Percentiles rank a stretch among this genome's conserved stretches.
phyloP scores from a whole-genome alignment of 2,113 vertebrate species.

The Stomatorhinus ivindoensis region DNA sequence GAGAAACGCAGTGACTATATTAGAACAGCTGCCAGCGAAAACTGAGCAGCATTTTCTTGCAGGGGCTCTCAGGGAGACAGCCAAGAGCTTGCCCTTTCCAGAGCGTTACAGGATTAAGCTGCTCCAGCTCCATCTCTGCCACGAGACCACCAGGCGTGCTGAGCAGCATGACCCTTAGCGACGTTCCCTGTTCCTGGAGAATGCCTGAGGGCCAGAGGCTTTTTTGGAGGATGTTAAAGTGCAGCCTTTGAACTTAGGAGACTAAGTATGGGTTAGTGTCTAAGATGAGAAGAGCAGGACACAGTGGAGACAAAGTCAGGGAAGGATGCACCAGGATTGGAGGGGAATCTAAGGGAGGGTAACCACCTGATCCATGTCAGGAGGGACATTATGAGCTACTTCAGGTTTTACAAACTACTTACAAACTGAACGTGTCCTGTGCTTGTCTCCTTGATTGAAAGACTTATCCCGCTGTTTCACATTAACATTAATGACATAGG shows the following conservation, averaged over 20 bases:
- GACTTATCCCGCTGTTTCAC: too few species aligned
- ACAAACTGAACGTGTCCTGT: too few species aligned
- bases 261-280: background rate
- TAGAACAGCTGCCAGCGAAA: background rate
- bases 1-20: background rate
- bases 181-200: background rate
- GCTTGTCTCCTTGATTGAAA: too few species aligned
- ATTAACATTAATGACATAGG: too few species aligned
- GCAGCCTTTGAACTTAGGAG: background rate
- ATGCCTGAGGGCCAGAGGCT: background rate
- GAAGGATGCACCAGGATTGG: background rate
- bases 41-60: background rate
- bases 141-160: background rate
- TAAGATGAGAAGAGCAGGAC: background rate
- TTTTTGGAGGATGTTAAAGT: background rate
- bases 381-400: too few species aligned
- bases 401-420: too few species aligned
- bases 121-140: background rate
- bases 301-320: background rate
- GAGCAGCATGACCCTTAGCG: background rate
- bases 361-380: too few species aligned
- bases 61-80: background rate
- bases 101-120: background rate
- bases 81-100: background rate
- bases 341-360: background rate